Evolutionary conservation across 2,888 invertebrate genomes (phyloP).

Genomic region (Nomada goodeniana): DNA sequence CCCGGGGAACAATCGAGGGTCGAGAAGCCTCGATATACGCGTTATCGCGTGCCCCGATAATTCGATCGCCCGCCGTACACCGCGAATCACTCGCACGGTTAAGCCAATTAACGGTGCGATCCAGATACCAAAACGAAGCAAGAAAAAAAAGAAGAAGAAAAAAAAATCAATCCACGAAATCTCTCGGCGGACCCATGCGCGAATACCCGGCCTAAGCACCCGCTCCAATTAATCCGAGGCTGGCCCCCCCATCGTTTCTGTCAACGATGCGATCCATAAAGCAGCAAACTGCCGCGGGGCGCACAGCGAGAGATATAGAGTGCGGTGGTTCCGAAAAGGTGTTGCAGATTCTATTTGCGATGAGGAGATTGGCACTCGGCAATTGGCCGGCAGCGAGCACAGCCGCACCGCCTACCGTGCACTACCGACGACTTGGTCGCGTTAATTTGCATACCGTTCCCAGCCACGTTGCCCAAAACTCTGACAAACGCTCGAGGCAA

Average conservation of each 20-base stretch:
- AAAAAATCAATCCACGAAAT: too few species aligned
- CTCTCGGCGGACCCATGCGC: too few species aligned
- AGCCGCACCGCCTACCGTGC: slow-evolving; percentile 56
- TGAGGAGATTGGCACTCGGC: slow-evolving; percentile 54
- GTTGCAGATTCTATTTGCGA: slow-evolving; percentile 54
- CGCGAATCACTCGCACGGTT: too few species aligned
- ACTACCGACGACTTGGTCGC: slow-evolving; percentile 16
- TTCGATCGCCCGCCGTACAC: too few species aligned
- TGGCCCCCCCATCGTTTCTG: background rate
- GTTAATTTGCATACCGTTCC: slow-evolving; percentile 55
- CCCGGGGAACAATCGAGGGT: too few species aligned
- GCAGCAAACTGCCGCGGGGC: background rate
- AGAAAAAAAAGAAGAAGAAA: too few species aligned
- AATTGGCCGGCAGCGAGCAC: slow-evolving; percentile 56
- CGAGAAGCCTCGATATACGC: too few species aligned
- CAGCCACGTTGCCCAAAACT: slow-evolving; percentile 17
- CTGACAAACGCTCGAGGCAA: slow-evolving; percentile 20
- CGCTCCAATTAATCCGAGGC: background rate
- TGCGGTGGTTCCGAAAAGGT: slow-evolving; percentile 30
- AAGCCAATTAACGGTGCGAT: too few species aligned
- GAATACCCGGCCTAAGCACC: too few species aligned
- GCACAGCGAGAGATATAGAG: background rate
- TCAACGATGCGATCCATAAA: slow-evolving; percentile 7
- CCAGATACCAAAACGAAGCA: too few species aligned
- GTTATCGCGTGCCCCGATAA: too few species aligned